Evolutionary conservation across 1,140 invertebrate species (phyloP), one percentile per base, ranked within the genome.

Genomic region (Apocrypta bakeri): DNA sequence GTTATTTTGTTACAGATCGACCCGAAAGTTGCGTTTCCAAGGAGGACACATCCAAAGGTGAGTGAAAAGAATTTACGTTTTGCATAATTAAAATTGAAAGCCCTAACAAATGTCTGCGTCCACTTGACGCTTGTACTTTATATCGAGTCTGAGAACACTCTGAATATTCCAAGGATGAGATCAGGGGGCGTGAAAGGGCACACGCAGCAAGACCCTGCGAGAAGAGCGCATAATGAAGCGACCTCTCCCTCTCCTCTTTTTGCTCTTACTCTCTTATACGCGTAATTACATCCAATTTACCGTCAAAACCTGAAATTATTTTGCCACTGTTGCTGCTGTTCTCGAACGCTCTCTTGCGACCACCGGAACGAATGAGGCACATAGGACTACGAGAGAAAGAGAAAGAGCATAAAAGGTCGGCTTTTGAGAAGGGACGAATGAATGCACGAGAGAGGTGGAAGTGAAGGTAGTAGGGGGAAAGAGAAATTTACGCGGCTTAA

Each of bases 21-120:
- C 93, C 98, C 98, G 88, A 99, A 99, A 96, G 97, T 99, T 93
- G 98, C 98, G 92, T 99, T 99, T 94, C 98, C 98, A 86, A 96
- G 98, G 94, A 96, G 98, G 95, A 97, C 97, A 94, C 98, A 99
- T 95, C 98, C 98, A 93, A 99, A 99, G 96, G 97, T 98, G 94
- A 96, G 96, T 42, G 9, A 42, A 17, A 66, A 27, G 2, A 66
- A 9, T 66, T 11, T 63, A n/a, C 61, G 61, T 14, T 29, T 25
- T 11, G 14, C 25, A 66, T 11, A 3, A 27, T 25, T 66, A 14
- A 2, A 66, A 66, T 7, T 25, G n/a, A 8, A 64, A 25, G 7
- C 17, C 11, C 63, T 14, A 12, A 27, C 25, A 17, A 66, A 66
- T 14, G 63, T 7, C 1, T 11, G 12, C n/a, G 17, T 25, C 63